Conservation (phyloP, 2,888 invertebrate species). For the Griposia aprilina region DNA sequence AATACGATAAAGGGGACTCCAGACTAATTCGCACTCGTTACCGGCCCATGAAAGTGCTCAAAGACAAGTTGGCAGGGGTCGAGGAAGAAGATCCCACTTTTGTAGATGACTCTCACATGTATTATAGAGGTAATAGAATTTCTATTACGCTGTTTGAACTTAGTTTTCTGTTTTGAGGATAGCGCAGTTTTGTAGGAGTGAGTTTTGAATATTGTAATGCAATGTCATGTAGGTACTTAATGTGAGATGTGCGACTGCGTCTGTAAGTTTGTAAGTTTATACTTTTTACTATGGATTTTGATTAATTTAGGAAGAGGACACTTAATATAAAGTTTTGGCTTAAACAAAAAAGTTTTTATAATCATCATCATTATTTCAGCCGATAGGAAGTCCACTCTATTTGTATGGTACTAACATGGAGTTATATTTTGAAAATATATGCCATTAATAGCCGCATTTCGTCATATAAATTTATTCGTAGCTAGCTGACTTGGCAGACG, state of each 20-base stretch:
- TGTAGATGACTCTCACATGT: constrained; percentile 87
- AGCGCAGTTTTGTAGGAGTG: not conserved
- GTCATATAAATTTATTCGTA: not conserved
- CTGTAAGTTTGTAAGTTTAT: not conserved
- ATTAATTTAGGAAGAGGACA: not conserved
- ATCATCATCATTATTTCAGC: not conserved
- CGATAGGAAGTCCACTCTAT: not conserved
- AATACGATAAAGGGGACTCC: constrained; percentile 84
- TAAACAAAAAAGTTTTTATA: not conserved
- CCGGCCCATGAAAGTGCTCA: constrained; percentile 87
- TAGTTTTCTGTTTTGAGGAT: not conserved
- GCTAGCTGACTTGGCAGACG: not conserved
- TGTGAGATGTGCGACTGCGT: not conserved
- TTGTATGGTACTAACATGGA: not conserved
- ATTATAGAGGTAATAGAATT: constrained; percentile 82
- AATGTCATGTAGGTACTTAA: no score
- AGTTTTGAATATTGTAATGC: constrained; percentile 3
- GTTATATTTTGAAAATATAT: not conserved
- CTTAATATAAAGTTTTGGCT: not conserved
- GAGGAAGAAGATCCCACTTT: constrained; percentile 86
- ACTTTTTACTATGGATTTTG: not conserved
- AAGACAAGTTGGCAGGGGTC: constrained; percentile 83
- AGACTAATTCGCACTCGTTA: constrained; percentile 86
- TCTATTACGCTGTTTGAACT: constrained; percentile 20
- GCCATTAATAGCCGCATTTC: not conserved